A percentile compares a stretch with the other conserved stretches of the same genome.
Conservation (phyloP, 2,888 invertebrate species). For the Biston stratarius region DNA sequence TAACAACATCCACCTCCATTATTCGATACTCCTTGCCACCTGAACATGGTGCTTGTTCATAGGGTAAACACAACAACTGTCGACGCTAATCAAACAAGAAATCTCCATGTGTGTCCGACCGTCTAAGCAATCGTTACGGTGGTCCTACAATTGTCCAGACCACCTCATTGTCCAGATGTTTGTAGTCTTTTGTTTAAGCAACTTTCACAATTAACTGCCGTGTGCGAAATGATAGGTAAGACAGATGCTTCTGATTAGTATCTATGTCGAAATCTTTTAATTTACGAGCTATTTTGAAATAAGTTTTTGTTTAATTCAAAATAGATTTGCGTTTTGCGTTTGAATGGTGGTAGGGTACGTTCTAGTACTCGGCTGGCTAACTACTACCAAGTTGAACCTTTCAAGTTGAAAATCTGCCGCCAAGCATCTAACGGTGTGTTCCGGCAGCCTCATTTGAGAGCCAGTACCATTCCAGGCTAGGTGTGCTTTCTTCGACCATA, state of each 20-base stretch:
- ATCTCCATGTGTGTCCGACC: slow-evolving; percentile 65
- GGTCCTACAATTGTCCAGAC: slow-evolving; percentile 71
- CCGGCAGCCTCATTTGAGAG: too few relatives aligned
- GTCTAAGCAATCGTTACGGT: slow-evolving; percentile 55
- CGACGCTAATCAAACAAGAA: slow-evolving; percentile 73
- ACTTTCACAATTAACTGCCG: slow-evolving; percentile 79
- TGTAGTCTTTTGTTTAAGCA: slow-evolving; percentile 72
- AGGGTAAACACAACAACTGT: slow-evolving; percentile 64
- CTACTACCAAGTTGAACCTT: too few relatives aligned
- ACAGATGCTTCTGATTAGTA: background rate
- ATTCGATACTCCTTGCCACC: slow-evolving; percentile 4
- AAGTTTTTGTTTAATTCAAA: too few relatives aligned
- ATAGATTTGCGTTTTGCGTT: too few relatives aligned
- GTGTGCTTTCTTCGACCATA: too few relatives aligned
- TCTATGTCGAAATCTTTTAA: too few relatives aligned
- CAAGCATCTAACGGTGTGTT: too few relatives aligned
- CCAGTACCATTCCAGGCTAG: too few relatives aligned
- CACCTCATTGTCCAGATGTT: slow-evolving; percentile 58
- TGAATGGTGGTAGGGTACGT: too few relatives aligned
- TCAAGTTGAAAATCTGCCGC: too few relatives aligned
- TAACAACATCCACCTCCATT: slow-evolving; percentile 40
- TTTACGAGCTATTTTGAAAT: too few relatives aligned
- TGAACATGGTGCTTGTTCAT: slow-evolving; percentile 55
- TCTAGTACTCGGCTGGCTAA: too few relatives aligned
- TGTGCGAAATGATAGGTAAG: slow-evolving; percentile 54